phyloP scores from a whole-genome alignment of 2,888 invertebrate species.

The Blera fallax region DNA sequence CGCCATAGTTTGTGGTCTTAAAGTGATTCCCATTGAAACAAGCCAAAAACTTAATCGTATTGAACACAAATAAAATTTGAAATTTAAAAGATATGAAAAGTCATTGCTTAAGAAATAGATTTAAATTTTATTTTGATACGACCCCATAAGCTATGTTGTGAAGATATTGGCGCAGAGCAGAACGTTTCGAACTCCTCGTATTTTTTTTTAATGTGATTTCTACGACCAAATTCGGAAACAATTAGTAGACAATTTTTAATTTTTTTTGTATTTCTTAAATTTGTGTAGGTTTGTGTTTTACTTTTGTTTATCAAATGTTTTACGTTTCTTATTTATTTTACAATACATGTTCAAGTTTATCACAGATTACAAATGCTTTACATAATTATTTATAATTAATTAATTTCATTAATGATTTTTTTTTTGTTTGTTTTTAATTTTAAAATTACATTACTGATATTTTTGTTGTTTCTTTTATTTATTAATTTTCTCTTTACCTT shows the following conservation, averaged over 20 bases:
- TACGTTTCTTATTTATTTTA: slow-evolving; percentile 71
- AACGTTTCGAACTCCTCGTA: slow-evolving; percentile 4
- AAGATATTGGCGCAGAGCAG: no score
- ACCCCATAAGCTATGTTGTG: no score
- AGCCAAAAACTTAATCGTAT: no score
- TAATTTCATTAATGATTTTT: slow-evolving; percentile 64
- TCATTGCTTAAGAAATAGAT: no score
- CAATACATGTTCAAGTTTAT: slow-evolving; percentile 74
- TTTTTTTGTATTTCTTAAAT: slow-evolving; percentile 14
- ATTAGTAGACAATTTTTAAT: slow-evolving; percentile 1
- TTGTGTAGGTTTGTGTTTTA: slow-evolving; percentile 57
- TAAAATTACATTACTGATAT: slow-evolving; percentile 64
- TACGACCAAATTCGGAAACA: neutral
- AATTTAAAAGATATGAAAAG: no score
- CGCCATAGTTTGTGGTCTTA: no score
- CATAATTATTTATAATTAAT: slow-evolving; percentile 71
- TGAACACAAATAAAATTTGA: no score
- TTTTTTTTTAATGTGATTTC: neutral
- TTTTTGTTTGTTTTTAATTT: slow-evolving; percentile 43
- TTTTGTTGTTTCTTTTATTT: slow-evolving; percentile 9
- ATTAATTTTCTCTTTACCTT: slow-evolving; percentile 46
- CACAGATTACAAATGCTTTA: slow-evolving; percentile 76
- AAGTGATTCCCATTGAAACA: no score
- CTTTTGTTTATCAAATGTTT: slow-evolving; percentile 61
- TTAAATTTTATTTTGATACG: no score